These are phyloP conservation scores for Thalassarche chlororhynchos DNA, from an alignment of 2,113 vertebrate genomes.

Conservation along the genomic window DNA sequence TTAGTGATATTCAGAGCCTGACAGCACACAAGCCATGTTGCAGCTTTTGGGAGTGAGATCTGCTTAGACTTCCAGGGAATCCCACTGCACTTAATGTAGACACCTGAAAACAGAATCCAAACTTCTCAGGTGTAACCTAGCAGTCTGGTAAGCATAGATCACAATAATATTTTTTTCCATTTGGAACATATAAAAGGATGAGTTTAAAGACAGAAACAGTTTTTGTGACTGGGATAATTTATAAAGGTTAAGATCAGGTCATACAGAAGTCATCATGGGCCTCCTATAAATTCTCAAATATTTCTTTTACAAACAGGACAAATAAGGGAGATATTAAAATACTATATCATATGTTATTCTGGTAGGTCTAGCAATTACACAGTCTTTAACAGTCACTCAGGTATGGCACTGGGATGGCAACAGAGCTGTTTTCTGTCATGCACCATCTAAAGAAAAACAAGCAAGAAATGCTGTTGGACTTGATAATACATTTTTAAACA, in stretches of 20 bases:
- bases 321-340: neutral
- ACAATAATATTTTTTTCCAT: neutral
- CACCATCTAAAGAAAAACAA: neutral
- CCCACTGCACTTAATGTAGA: neutral
- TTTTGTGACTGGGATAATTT: neutral
- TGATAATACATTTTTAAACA: neutral
- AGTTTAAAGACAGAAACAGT: neutral
- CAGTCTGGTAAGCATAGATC: neutral
- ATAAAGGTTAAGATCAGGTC: neutral
- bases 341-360: neutral
- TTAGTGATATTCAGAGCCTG: neutral
- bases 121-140: neutral
- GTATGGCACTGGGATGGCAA: neutral
- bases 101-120: neutral
- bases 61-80: neutral
- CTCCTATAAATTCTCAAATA: neutral
- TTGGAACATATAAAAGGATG: neutral
- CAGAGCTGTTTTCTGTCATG: neutral
- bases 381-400: neutral
- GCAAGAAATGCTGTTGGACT: neutral
- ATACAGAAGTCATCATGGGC: neutral
- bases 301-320: neutral
- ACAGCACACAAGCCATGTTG: neutral
- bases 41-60: neutral
- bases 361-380: neutral